Conservation (phyloP, 2,113 vertebrate species). For the Casuarius casuarius region DNA sequence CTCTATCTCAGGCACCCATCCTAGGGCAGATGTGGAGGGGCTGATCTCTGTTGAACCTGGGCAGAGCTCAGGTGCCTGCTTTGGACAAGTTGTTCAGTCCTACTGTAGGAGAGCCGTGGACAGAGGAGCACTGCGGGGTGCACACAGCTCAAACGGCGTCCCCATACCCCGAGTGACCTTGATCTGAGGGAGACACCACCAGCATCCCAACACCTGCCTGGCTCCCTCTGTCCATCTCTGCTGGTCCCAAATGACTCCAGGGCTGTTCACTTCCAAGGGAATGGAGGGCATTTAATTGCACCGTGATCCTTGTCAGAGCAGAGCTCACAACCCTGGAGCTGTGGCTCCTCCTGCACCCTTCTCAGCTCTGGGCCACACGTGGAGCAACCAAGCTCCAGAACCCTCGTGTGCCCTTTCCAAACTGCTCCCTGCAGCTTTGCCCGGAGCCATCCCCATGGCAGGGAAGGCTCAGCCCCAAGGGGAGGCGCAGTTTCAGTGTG, state of each 20-base stretch:
- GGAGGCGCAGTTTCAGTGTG: background rate
- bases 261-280: no score
- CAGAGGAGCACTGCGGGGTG: background rate
- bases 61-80: background rate
- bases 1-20: background rate
- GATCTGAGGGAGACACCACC: background rate
- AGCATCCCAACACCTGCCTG: background rate
- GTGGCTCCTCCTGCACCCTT: no score
- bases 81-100: background rate
- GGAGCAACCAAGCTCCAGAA: no score
- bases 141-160: background rate
- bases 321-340: no score
- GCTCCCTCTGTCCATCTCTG: background rate
- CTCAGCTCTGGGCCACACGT: no score
- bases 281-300: no score
- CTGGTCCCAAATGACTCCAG: no score
- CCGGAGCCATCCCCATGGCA: rapidly evolving
- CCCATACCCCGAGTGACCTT: background rate
- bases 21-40: rapidly evolving
- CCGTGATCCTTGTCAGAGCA: no score
- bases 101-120: background rate
- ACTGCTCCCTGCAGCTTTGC: no score
- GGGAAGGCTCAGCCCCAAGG: background rate
- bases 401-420: no score
- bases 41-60: rapidly evolving